A percentile compares a stretch with the other conserved stretches of the same genome.
phyloP scores from a whole-genome alignment of 2,797 vertebrate species.

The Sarcoramphus papa region DNA sequence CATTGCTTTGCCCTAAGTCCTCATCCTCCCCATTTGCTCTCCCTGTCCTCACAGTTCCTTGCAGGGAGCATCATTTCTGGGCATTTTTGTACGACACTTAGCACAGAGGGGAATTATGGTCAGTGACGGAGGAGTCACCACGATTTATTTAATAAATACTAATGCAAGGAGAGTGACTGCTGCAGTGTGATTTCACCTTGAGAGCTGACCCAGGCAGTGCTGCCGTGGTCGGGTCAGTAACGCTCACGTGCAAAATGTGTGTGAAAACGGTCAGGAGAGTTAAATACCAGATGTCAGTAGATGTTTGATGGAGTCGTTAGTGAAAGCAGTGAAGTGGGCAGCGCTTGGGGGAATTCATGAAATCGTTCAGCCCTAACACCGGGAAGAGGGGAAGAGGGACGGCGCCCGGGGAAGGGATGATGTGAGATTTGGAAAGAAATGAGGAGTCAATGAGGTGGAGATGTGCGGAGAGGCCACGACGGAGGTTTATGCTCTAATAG shows the following conservation, averaged over 20 bases:
- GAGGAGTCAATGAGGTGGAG: conserved; percentile 26
- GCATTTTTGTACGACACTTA: neutral
- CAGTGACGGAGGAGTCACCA: neutral
- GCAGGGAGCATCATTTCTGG: neutral
- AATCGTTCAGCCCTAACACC: neutral
- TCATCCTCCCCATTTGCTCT: neutral
- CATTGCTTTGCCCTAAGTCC: neutral
- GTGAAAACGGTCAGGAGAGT: neutral
- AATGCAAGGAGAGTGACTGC: neutral
- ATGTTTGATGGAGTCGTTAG: conserved; percentile 7
- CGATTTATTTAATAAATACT: neutral
- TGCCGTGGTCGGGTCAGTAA: neutral
- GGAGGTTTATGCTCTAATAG: neutral
- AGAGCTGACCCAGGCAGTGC: neutral
- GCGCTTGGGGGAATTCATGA: neutral
- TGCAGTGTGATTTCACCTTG: neutral
- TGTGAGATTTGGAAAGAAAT: neutral
- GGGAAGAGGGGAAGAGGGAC: neutral
- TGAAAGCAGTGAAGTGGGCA: neutral
- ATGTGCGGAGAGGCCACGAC: fast-evolving
- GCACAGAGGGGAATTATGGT: neutral
- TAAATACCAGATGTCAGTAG: neutral
- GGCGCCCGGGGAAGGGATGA: neutral
- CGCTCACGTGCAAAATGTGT: neutral
- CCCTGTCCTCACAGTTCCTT: neutral